Conservation (phyloP, 1,140 invertebrate genomes). For the Hycleus cichorii region DNA sequence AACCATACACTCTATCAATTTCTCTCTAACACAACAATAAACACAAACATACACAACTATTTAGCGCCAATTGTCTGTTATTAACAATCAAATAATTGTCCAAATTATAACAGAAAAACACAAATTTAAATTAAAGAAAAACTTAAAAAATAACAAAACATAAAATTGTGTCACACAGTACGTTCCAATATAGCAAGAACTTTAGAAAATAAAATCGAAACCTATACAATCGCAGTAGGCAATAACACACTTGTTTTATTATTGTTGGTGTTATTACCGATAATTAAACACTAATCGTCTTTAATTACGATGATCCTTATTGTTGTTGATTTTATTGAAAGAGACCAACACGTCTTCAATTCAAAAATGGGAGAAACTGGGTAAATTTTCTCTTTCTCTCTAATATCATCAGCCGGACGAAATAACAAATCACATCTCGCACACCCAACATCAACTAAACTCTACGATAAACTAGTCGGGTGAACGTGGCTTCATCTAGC, state of each 20-base stretch:
- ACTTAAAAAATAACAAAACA: neutral
- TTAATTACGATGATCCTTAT: no score
- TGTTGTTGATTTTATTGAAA: no score
- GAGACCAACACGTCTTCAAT: no score
- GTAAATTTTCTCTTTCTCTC: no score
- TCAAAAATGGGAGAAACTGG: no score
- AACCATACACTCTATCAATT: no score
- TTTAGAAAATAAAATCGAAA: no score
- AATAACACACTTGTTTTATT: no score
- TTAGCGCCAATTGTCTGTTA: neutral
- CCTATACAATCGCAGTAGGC: no score
- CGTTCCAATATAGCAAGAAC: neutral
- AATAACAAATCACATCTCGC: neutral
- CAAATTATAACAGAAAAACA: neutral
- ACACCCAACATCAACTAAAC: constrained; percentile 8
- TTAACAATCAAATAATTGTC: neutral
- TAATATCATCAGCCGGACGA: no score
- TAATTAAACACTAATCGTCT: no score
- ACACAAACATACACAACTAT: neutral
- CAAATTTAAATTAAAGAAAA: neutral
- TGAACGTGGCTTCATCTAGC: neutral
- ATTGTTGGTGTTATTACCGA: no score
- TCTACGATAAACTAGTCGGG: constrained; percentile 5
- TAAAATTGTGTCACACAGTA: constrained; percentile 3
- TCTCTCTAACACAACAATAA: neutral